Conservation (phyloP, 2,113 vertebrate genomes). For the Pachyramphus minor region DNA sequence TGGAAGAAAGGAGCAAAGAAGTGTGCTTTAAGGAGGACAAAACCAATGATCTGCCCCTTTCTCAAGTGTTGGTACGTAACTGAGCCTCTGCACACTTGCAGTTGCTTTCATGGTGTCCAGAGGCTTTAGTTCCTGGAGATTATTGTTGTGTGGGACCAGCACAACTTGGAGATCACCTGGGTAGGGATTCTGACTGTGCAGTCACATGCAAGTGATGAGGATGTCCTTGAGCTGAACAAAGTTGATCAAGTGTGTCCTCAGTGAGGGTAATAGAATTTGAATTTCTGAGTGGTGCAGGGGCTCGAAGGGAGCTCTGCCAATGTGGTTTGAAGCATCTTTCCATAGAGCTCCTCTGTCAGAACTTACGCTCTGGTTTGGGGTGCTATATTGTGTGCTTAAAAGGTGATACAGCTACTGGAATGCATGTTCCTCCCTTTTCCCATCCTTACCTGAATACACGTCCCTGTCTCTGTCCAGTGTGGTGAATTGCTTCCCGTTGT, state of each 20-base stretch:
- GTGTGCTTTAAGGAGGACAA: background rate
- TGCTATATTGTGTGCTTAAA: background rate
- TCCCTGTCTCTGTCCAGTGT: slow-evolving; percentile 96
- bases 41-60: background rate
- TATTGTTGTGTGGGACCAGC: background rate
- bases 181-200: background rate
- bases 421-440: accelerated
- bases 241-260: background rate
- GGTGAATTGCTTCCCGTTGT: slow-evolving; percentile 97
- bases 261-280: background rate
- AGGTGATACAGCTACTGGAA: background rate
- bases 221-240: background rate
- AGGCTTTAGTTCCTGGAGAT: background rate
- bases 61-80: background rate
- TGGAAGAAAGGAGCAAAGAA: background rate
- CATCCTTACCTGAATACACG: slow-evolving; percentile 84
- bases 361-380: accelerated
- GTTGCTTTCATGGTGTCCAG: background rate
- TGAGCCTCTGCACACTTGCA: background rate
- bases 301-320: background rate
- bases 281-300: background rate
- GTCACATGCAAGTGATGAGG: background rate
- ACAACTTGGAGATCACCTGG: background rate
- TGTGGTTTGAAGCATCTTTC: background rate
- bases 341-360: background rate